Evolutionary conservation across 1,140 invertebrate genomes (phyloP).

Genomic region (Pachyrhynchus sulphureomaculatus): DNA sequence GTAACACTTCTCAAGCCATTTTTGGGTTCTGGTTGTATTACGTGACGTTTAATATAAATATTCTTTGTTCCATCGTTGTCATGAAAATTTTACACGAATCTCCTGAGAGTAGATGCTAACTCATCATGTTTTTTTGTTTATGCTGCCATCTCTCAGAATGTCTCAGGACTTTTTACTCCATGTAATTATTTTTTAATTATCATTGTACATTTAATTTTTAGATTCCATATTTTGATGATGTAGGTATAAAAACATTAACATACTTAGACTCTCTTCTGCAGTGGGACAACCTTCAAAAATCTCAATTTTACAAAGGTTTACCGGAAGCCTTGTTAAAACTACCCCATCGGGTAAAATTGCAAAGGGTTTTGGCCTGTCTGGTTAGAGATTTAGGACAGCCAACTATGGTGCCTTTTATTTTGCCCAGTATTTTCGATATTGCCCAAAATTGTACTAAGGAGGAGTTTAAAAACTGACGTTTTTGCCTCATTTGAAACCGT

Average conservation of each 20-base stretch:
- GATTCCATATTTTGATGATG: conserved; percentile 92
- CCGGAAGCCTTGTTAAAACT: conserved; percentile 87
- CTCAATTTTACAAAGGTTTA: conserved; percentile 95
- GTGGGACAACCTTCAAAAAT: conserved; percentile 98
- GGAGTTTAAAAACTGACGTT: conserved; percentile 83
- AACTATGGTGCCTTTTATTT: conserved; percentile 95
- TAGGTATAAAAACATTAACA: conserved; percentile 91
- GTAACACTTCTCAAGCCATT: too few relatives aligned
- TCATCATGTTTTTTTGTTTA: too few relatives aligned
- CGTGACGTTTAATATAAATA: too few relatives aligned
- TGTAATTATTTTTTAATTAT: too few relatives aligned
- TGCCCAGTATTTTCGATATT: conserved; percentile 89
- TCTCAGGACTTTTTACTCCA: too few relatives aligned
- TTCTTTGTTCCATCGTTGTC: too few relatives aligned
- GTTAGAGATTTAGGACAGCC: conserved; percentile 91
- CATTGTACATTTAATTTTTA: conserved; percentile 53
- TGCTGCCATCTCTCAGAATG: too few relatives aligned
- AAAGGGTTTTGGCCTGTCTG: conserved; percentile 86
- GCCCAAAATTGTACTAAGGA: conserved; percentile 81
- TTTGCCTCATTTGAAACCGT: conserved; percentile 82
- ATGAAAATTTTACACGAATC: too few relatives aligned
- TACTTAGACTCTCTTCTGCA: conserved; percentile 95
- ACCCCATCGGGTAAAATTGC: conserved; percentile 78
- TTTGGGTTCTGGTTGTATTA: too few relatives aligned
- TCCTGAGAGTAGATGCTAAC: too few relatives aligned